Percentiles rank a stretch among this genome's conserved stretches.
These are phyloP conservation scores for Asobara japonica DNA, from an alignment of 1,140 invertebrate genomes.

Conservation along the genomic window DNA sequence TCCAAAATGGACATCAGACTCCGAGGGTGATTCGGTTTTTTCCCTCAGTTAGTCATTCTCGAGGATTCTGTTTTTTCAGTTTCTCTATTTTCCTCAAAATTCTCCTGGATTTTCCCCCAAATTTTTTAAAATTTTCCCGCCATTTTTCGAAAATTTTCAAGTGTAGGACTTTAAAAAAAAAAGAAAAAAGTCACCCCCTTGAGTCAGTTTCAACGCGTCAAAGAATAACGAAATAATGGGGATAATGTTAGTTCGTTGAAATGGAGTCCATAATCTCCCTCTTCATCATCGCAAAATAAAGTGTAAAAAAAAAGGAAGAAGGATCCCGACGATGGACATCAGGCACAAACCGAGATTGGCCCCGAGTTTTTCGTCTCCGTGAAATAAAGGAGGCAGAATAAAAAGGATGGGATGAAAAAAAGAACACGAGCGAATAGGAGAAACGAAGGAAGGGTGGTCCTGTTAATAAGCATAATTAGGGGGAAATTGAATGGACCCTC, in stretches of 20 bases:
- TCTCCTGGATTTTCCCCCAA: too few species aligned
- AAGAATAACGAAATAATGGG: slow-evolving; percentile 3
- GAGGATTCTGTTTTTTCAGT: too few species aligned
- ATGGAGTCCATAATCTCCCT: slow-evolving; percentile 1
- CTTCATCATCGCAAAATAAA: background rate
- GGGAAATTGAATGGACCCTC: slow-evolving; percentile 41
- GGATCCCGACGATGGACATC: slow-evolving; percentile 5
- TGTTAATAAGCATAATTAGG: slow-evolving; percentile 43
- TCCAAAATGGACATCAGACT: background rate
- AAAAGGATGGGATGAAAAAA: slow-evolving; percentile 9
- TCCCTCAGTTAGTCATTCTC: too few species aligned
- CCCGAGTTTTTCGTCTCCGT: background rate
- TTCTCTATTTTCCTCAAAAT: too few species aligned
- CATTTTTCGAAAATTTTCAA: too few species aligned
- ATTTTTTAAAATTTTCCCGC: too few species aligned
- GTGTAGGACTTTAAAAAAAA: too few species aligned
- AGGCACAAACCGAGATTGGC: background rate
- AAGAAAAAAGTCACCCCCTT: too few species aligned
- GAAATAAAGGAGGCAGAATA: background rate
- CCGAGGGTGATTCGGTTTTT: too few species aligned
- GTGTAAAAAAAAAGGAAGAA: background rate
- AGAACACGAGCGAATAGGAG: background rate
- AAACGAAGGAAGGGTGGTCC: slow-evolving; percentile 35
- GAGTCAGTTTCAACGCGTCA: background rate
- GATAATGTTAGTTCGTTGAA: background rate